These are phyloP conservation scores for Pseudeuparius sepicola DNA, from an alignment of 2,888 invertebrate genomes.

Conservation along the genomic window DNA sequence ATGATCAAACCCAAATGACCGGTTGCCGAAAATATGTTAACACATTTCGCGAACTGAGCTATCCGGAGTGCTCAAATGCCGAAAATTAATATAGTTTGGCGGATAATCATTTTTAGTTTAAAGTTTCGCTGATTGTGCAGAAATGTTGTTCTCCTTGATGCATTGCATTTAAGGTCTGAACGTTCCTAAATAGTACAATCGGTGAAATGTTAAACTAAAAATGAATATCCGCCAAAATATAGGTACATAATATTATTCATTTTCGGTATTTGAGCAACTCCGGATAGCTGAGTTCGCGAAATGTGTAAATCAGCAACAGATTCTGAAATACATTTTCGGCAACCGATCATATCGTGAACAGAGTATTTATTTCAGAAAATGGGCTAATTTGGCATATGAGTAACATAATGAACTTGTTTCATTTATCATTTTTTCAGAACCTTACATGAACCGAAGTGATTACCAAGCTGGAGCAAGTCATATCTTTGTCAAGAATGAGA, in stretches of 20 bases:
- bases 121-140: constrained; percentile 1
- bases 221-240: not conserved
- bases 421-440: too few relatives aligned
- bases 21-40: constrained; percentile 1
- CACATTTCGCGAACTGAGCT: not conserved
- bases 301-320: not conserved
- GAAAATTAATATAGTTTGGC: constrained; percentile 1
- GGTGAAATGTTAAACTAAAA: not conserved
- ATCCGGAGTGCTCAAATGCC: constrained; percentile 2
- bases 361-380: constrained; percentile 1
- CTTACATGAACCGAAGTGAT: too few relatives aligned
- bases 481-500: too few relatives aligned
- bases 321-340: not conserved
- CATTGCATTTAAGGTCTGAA: not conserved
- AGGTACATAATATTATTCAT: too few relatives aligned
- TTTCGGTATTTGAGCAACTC: constrained; percentile 1
- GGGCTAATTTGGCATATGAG: constrained; percentile 1
- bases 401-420: too few relatives aligned
- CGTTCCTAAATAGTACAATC: not conserved
- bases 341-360: not conserved
- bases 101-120: not conserved
- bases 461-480: too few relatives aligned
- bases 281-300: constrained; percentile 2
- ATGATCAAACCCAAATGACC: too few relatives aligned
- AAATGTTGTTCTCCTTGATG: not conserved